These are phyloP conservation scores for Xenotilapia caudafasciata DNA, from an alignment of 2,113 vertebrate genomes.

Conservation along the genomic window DNA sequence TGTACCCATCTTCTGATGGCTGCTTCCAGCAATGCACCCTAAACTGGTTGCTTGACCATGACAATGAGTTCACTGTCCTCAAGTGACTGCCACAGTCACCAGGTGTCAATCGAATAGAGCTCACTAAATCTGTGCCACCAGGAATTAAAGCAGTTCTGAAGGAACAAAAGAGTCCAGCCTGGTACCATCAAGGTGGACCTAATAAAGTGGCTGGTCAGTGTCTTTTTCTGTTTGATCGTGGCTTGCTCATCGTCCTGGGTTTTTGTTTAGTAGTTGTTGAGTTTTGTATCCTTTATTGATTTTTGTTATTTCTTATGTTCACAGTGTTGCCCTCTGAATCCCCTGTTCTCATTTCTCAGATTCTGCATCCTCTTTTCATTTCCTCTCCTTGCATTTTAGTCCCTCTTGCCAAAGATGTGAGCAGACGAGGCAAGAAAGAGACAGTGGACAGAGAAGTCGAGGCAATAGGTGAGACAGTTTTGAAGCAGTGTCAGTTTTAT, in stretches of 20 bases:
- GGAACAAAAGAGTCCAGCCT: not conserved
- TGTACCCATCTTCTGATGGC: not conserved
- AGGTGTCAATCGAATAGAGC: not conserved
- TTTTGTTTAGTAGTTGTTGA: not conserved
- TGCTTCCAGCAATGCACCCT: not conserved
- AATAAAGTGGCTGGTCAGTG: not conserved
- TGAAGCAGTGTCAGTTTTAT: not conserved
- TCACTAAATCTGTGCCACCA: not conserved
- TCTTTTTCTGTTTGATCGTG: not conserved
- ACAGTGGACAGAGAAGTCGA: not conserved
- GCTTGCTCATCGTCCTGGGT: not conserved
- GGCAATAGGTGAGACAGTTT: not conserved
- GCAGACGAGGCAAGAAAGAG: not conserved
- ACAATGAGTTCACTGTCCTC: not conserved
- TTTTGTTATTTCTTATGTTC: not conserved
- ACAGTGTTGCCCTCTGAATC: not conserved
- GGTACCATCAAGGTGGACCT: not conserved
- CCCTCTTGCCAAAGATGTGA: not conserved
- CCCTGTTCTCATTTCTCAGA: not conserved
- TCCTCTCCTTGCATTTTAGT: not conserved
- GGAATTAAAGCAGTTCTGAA: not conserved
- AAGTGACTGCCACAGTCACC: not conserved
- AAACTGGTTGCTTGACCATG: not conserved
- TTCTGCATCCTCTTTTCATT: not conserved
- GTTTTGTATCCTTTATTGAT: not conserved